Conservation (phyloP, 2,797 vertebrate genomes). For the Delichon dasypus region DNA sequence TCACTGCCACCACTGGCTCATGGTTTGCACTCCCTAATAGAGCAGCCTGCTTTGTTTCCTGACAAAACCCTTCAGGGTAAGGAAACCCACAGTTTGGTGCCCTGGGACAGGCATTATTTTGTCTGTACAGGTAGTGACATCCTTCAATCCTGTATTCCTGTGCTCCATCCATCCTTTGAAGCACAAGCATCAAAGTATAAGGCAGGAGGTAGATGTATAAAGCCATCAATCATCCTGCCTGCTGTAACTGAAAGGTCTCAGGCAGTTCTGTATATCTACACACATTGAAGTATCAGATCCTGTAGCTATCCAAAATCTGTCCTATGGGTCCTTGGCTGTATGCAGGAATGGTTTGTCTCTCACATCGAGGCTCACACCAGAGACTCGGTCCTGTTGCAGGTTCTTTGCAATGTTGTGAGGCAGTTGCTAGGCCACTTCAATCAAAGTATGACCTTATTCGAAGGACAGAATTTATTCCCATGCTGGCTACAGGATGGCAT, state of each 20-base stretch:
- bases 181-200: background rate
- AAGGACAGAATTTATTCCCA: background rate
- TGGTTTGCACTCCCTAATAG: background rate
- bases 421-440: background rate
- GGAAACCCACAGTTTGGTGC: background rate
- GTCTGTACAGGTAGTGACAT: background rate
- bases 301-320: background rate
- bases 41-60: background rate
- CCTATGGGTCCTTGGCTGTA: background rate
- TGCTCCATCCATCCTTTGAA: background rate
- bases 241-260: background rate
- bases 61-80: background rate
- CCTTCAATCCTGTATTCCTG: background rate
- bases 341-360: background rate
- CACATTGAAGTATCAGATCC: no score
- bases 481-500: background rate
- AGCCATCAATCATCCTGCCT: background rate
- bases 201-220: background rate
- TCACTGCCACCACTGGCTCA: background rate
- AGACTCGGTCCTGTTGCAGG: rapidly evolving
- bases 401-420: background rate
- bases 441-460: background rate
- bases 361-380: background rate
- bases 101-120: background rate
- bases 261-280: no score